These are phyloP conservation scores for Brachyrhaphis roseni DNA, from an alignment of 2,797 vertebrate genomes.

Conservation along the genomic window DNA sequence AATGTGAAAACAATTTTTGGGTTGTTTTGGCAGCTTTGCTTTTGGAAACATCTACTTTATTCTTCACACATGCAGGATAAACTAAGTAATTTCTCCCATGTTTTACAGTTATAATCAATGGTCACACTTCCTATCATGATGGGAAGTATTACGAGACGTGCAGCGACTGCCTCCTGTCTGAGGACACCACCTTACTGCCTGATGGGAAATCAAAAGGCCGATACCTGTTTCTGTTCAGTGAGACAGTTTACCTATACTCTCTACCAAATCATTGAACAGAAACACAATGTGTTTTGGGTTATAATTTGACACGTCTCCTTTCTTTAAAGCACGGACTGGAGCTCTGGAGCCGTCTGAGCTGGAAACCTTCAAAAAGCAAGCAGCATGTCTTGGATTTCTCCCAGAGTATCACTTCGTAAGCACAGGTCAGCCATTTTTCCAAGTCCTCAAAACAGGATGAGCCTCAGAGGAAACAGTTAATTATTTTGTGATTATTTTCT, in stretches of 20 bases:
- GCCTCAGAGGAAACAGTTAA: neutral
- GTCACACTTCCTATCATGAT: constrained; percentile 78
- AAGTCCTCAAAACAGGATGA: neutral
- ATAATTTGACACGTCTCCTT: neutral
- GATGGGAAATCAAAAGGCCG: constrained; percentile 72
- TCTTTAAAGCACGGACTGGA: constrained; percentile 63
- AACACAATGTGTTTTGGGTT: neutral
- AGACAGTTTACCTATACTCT: constrained; percentile 21
- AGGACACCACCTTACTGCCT: constrained; percentile 74
- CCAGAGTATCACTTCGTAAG: constrained; percentile 58
- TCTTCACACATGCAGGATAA: neutral
- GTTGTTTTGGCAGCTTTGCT: neutral
- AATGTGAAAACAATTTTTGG: neutral
- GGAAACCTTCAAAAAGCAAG: constrained; percentile 77
- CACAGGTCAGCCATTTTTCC: constrained; percentile 50
- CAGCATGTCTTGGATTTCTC: constrained; percentile 69
- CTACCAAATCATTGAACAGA: neutral
- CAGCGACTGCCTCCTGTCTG: constrained; percentile 73
- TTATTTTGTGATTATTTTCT: constrained; percentile 9
- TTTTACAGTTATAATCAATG: constrained; percentile 66
- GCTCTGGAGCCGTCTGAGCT: constrained; percentile 64
- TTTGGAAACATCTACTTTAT: fast-evolving
- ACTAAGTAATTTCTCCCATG: neutral
- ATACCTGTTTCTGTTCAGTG: constrained; percentile 77
- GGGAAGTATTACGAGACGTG: constrained; percentile 78